Evolutionary conservation across 2,888 invertebrate genomes (phyloP).

Genomic region (Drosophila nigritarsus): DNA sequence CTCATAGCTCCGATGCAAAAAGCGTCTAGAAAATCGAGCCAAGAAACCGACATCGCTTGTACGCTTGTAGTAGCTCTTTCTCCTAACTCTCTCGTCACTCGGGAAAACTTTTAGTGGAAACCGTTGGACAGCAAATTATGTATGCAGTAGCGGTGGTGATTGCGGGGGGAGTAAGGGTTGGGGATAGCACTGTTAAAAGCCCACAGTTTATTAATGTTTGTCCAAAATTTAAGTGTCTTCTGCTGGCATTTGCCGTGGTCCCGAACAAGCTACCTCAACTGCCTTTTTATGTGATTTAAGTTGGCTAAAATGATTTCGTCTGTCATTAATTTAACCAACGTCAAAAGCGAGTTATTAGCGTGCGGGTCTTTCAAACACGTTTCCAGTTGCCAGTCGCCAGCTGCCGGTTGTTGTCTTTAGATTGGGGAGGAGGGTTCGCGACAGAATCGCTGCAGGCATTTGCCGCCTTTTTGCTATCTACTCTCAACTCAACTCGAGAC

Average conservation of each 20-base stretch:
- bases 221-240: conserved; percentile 74
- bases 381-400: conserved; percentile 35
- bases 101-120: conserved; percentile 72
- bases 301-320: conserved; percentile 78
- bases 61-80: conserved; percentile 33
- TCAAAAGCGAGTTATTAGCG: conserved; percentile 76
- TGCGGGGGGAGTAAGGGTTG: background rate
- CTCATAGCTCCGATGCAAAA: conserved; percentile 56
- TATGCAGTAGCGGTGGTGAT: conserved; percentile 50
- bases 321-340: conserved; percentile 73
- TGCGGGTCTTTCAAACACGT: conserved; percentile 73
- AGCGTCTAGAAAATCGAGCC: conserved; percentile 31
- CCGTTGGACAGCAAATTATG: conserved; percentile 73
- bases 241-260: conserved; percentile 37
- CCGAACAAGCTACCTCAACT: conserved; percentile 21
- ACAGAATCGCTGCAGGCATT: conserved; percentile 62
- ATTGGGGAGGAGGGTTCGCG: conserved; percentile 8
- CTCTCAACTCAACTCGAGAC: conserved; percentile 5
- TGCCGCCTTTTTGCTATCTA: conserved; percentile 53
- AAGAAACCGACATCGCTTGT: conserved; percentile 18
- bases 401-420: conserved; percentile 13
- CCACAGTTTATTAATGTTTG: conserved; percentile 76
- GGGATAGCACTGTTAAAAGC: conserved; percentile 57
- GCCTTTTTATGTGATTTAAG: conserved; percentile 58
- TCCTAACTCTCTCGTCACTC: conserved; percentile 39